Evolutionary conservation across 2,113 vertebrate genomes (phyloP), one percentile per base, ranked within the genome.

Genomic region (Corythoichthys intestinalis): DNA sequence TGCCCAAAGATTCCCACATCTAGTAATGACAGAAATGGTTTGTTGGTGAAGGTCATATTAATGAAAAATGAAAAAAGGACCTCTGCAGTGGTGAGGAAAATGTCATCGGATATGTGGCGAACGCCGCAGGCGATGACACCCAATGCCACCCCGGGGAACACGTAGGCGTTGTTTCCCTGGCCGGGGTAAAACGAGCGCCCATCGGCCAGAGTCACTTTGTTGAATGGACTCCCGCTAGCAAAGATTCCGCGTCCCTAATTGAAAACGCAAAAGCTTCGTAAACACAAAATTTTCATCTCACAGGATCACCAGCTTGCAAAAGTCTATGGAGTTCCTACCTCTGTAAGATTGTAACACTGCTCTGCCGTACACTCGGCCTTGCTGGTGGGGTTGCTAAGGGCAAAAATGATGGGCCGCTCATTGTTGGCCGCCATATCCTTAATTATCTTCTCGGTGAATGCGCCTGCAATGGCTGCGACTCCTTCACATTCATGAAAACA

Each of bases 351-450:
- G 89, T 99, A 99, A 87, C 97, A 98, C 85, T 96, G 94, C 90
- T 98, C 96, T 0, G 96, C 97, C 0, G 96, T 99, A 88, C 97
- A 99, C 89, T 99, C 96, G 0, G 96, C 93, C 83, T 98, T 99
- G 87, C 95, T 99, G 41, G 97, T 98, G 67, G 97, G 96, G 86
- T 99, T 99, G 83, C 96, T 99, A 71, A 99, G 92, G 71, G 96
- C 96, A 41, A 98, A 99, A 86, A 98, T 92, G 80, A 99, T 94
- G 1, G 97, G 97, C 76, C 91, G 92, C 77, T 97, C 89, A 0
- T 98, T 97, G 90, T 93, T 95, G 48, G 94, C 80, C 2, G 93
- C 96, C 97, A 99, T 96, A 90, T 95, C 92, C 88, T 90, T 93
- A 83, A 99, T 90, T 70, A 98, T 96, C 83, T 92, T 93, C 81